Base-by-base conservation (phyloP, 2,888 invertebrate genomes). In the Cremastobaeus sp. region DNA sequence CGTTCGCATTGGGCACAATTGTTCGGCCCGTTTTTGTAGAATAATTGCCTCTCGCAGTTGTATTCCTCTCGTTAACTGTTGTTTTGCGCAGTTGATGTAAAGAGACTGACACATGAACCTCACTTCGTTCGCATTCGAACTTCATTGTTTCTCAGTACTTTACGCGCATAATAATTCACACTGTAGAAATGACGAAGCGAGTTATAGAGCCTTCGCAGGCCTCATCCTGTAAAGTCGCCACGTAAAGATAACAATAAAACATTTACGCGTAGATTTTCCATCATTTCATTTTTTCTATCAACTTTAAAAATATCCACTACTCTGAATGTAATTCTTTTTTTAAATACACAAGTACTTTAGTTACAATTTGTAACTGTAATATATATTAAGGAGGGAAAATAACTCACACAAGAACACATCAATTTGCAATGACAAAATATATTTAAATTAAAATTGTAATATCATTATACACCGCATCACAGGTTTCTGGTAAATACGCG, bases 41-140 rank as follows among this genome's bases (percentile, higher is more conserved):
- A 37, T 54, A 64, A 64, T 43, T 37, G 55, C 52, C 55, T 76
- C 18, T 72, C 57, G 59, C 76, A 66, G 52, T 72, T 60, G 60
- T 66, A 48, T 48, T 59, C 74, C 75, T 77, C 73, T 80, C 78
- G 73, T 78, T 80, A 78, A 80, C 79, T 81, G 79, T 82, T 79
- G 75, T 81, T 79, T 74, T 76, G 79, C 77, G 79, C 80, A 79
- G 82, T 81, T 82, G 77, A 75, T 79, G 77, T 81, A 79, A 82
- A 81, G 81, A 83, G 82, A 82, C 82, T 82, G 83, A 83, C 76
- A 77, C 80, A 81, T 81, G 74, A 78, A 79, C 70, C 69, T 76
- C 76, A 73, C 64, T 69, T 72, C 65, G 60, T 78, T 78, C 69
- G 76, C 71, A 73, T 66, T 76, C 68, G 59, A 69, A 62, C 70